Conservation (phyloP, 2,888 invertebrate genomes). For the Leistus spinibarbis region DNA sequence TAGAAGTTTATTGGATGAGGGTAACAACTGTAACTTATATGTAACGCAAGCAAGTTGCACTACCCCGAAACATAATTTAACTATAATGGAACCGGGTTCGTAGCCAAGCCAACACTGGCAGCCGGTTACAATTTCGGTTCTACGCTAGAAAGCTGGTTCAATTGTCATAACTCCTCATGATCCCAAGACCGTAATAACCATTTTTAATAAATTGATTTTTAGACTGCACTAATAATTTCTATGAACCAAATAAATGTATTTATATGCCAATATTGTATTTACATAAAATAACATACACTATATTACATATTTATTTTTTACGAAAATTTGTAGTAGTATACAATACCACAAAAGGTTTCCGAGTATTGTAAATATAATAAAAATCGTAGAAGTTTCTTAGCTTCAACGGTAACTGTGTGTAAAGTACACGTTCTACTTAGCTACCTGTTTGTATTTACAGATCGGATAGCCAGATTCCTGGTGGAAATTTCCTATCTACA, state of each 20-base stretch:
- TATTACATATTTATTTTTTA: too few relatives aligned
- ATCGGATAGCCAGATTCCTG: not conserved
- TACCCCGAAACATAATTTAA: slow-evolving; percentile 34
- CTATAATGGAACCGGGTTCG: slow-evolving; percentile 14
- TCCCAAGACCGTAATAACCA: not conserved
- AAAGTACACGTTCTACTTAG: not conserved
- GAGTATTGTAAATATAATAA: too few relatives aligned
- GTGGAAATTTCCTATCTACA: not conserved
- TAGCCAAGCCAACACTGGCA: not conserved
- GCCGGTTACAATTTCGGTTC: not conserved
- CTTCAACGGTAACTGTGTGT: too few relatives aligned
- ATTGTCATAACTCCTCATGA: not conserved
- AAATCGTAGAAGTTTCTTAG: not conserved
- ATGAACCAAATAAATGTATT: too few relatives aligned
- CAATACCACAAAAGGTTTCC: too few relatives aligned
- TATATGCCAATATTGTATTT: too few relatives aligned
- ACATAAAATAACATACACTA: too few relatives aligned
- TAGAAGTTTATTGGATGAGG: slow-evolving; percentile 19
- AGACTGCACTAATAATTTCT: too few relatives aligned
- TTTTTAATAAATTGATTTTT: not conserved
- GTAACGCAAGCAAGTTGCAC: slow-evolving; percentile 21
- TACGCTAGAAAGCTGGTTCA: not conserved
- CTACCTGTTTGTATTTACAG: not conserved
- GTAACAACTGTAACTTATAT: slow-evolving; percentile 22
- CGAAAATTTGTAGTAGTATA: too few relatives aligned